phyloP scores from a whole-genome alignment of 2,888 invertebrate genomes.

The Taenaris catops region DNA sequence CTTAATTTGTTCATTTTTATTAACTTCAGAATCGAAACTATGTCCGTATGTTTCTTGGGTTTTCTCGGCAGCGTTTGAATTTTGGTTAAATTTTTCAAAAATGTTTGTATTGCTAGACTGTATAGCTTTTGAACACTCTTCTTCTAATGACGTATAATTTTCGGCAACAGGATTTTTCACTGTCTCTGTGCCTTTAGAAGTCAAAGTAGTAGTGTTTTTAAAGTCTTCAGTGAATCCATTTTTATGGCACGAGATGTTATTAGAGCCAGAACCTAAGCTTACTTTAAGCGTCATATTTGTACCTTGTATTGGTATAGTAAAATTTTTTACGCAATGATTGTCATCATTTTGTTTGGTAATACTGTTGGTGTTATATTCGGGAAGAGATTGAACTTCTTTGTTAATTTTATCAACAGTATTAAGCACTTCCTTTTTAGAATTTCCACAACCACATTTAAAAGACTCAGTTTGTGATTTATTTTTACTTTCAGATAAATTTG shows the following conservation, averaged over 20 bases:
- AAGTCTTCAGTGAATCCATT: slow-evolving; percentile 4
- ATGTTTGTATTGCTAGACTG: slow-evolving; percentile 36
- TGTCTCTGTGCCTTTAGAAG: slow-evolving; percentile 35
- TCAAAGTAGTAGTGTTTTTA: slow-evolving; percentile 6
- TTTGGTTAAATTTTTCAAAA: slow-evolving; percentile 22
- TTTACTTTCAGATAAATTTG: slow-evolving; percentile 11
- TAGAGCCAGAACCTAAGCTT: slow-evolving; percentile 25
- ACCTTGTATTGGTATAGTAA: slow-evolving; percentile 58
- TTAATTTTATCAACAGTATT: slow-evolving; percentile 18
- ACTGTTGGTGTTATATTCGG: slow-evolving; percentile 11
- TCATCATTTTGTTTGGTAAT: slow-evolving; percentile 2
- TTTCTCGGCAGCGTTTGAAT: slow-evolving; percentile 1
- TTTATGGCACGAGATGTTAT: background rate
- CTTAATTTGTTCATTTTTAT: slow-evolving; percentile 7
- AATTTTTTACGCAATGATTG: slow-evolving; percentile 34
- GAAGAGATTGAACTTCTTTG: slow-evolving; percentile 27
- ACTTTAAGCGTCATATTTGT: slow-evolving; percentile 65
- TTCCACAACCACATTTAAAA: slow-evolving; percentile 3
- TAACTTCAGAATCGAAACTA: slow-evolving; percentile 20
- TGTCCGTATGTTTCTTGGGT: background rate
- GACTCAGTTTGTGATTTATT: slow-evolving; percentile 3
- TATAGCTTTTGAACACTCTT: slow-evolving; percentile 48
- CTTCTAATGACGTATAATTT: slow-evolving; percentile 41
- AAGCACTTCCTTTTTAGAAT: slow-evolving; percentile 3
- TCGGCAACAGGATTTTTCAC: slow-evolving; percentile 32